phyloP scores from a whole-genome alignment of 2,797 vertebrate genomes.

The Channallabes apus region DNA sequence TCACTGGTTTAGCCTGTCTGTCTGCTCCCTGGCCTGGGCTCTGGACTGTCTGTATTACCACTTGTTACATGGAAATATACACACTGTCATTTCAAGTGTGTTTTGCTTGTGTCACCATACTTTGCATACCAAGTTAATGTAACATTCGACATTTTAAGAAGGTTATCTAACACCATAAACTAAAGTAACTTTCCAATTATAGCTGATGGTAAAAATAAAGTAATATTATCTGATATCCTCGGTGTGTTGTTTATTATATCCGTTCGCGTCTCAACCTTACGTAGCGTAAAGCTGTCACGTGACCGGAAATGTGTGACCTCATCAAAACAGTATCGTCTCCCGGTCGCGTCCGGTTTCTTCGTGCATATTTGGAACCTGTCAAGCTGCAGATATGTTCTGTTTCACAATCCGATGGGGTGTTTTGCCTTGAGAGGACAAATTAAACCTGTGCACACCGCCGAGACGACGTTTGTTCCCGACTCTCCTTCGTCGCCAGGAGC shows the following conservation, averaged over 20 bases:
- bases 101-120: neutral
- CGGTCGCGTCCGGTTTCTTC: conserved; percentile 34
- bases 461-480: conserved; percentile 23
- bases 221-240: neutral
- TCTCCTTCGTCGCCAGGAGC: conserved; percentile 44
- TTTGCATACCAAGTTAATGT: neutral
- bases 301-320: conserved; percentile 78
- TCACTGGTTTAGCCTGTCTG: too few species aligned
- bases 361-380: neutral
- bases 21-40: too few species aligned
- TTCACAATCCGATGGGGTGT: neutral
- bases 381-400: conserved; percentile 12
- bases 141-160: neutral
- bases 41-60: too few species aligned
- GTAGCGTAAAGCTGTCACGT: conserved; percentile 60
- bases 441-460: neutral
- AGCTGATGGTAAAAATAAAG: neutral
- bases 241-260: neutral
- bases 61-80: neutral
- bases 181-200: neutral
- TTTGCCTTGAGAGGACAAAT: neutral
- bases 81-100: neutral
- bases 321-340: conserved; percentile 70
- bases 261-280: neutral
- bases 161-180: neutral